A percentile compares a stretch with the other conserved stretches of the same genome.
Conservation (phyloP, 2,113 vertebrate species). For the Mesocricetus auratus region DNA sequence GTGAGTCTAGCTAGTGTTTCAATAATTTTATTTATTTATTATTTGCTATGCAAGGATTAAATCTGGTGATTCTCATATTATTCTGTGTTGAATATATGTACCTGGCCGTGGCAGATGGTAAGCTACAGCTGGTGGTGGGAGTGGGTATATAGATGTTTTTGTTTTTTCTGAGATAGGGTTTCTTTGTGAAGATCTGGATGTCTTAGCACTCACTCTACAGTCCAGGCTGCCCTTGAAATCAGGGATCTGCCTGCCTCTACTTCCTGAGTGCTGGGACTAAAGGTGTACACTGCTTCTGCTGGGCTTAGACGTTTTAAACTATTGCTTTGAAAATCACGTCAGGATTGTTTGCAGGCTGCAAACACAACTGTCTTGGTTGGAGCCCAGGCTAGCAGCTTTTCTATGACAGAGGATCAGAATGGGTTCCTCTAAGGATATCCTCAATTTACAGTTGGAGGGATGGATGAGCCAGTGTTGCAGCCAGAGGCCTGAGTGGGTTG, state of each 20-base stretch:
- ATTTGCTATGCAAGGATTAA: neutral
- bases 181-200: neutral
- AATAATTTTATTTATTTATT: neutral
- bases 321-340: neutral
- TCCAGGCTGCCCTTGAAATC: neutral
- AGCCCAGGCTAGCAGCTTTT: neutral
- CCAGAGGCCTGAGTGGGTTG: neutral
- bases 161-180: neutral
- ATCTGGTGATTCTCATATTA: neutral
- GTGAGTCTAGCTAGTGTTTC: neutral
- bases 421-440: neutral
- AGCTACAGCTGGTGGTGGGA: neutral
- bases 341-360: neutral
- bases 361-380: neutral
- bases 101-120: neutral
- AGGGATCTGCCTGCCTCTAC: neutral
- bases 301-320: neutral
- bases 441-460: neutral
- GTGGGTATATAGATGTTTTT: too few species aligned
- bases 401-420: neutral
- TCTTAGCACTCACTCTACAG: neutral
- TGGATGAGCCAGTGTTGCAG: neutral
- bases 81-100: neutral
- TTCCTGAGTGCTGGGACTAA: neutral
- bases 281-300: neutral